A percentile compares a stretch with the other conserved stretches of the same genome.
Conservation (phyloP, 2,113 vertebrate genomes). For the Xiphophorus couchianus region DNA sequence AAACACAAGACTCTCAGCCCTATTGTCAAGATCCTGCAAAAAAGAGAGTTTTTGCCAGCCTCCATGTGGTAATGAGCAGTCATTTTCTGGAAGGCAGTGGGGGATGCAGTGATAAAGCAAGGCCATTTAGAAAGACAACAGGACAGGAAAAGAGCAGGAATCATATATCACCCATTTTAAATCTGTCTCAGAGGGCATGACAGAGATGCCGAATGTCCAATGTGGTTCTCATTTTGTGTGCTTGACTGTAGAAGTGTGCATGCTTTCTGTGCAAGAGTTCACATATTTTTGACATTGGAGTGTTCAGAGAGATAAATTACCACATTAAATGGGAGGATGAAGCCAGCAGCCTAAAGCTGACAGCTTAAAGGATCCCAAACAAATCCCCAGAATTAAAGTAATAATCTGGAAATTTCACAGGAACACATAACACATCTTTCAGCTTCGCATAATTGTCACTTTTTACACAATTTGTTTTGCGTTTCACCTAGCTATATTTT, state of each 20-base stretch:
- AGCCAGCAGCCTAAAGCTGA: conserved; percentile 49
- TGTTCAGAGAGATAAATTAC: conserved; percentile 58
- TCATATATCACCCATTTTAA: conserved; percentile 56
- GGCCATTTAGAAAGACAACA: conserved; percentile 32
- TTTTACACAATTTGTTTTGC: neutral
- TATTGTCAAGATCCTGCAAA: conserved; percentile 9
- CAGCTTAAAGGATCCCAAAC: conserved; percentile 53
- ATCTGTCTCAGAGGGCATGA: conserved; percentile 38
- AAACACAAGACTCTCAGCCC: conserved; percentile 20
- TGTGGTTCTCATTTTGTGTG: conserved; percentile 69
- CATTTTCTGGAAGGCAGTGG: conserved; percentile 40
- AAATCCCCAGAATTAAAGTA: conserved; percentile 53
- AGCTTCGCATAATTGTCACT: conserved; percentile 19
- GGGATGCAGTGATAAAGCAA: conserved; percentile 27
- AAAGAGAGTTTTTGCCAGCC: conserved; percentile 51
- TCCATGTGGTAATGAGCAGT: conserved; percentile 53
- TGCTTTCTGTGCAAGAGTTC: conserved; percentile 10
- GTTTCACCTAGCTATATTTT: neutral
- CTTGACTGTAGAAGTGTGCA: conserved; percentile 16
- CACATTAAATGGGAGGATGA: conserved; percentile 65
- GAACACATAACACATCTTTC: conserved; percentile 35
- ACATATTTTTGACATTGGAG: conserved; percentile 27
- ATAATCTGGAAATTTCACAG: conserved; percentile 23
- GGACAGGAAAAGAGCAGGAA: conserved; percentile 35
- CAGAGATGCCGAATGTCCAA: conserved; percentile 49